Conservation (phyloP, 2,888 invertebrate species). For the Chrysotoxum bicinctum region DNA sequence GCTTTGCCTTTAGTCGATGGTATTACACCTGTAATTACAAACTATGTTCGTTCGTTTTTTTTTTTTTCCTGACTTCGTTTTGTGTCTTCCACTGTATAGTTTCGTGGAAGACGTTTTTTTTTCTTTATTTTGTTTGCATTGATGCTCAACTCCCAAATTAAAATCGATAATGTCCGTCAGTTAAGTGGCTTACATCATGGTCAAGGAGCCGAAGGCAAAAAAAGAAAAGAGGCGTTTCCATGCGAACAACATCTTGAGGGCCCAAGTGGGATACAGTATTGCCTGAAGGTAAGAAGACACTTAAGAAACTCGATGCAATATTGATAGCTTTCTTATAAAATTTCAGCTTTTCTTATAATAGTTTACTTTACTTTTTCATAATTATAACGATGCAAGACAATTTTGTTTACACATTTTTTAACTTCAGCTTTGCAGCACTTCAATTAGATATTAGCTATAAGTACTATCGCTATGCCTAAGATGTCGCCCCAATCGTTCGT, state of each 20-base stretch:
- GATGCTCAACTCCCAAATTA: conserved; percentile 61
- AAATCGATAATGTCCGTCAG: conserved; percentile 69
- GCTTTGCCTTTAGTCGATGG: conserved; percentile 7
- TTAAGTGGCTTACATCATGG: conserved; percentile 65
- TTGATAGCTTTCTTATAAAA: too few species aligned
- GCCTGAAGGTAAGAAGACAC: background rate
- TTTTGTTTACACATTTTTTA: too few species aligned
- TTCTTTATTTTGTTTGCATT: conserved; percentile 27
- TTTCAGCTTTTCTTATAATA: too few species aligned
- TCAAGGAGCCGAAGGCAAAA: conserved; percentile 21
- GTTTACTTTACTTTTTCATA: too few species aligned
- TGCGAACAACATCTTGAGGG: conserved; percentile 4
- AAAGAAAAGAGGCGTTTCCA: conserved; percentile 19
- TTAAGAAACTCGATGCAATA: background rate
- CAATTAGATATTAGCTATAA: too few species aligned
- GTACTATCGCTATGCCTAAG: too few species aligned
- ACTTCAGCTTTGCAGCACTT: too few species aligned
- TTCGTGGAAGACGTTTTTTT: conserved; percentile 20
- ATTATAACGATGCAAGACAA: too few species aligned
- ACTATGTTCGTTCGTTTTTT: conserved; percentile 24
- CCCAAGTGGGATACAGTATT: conserved; percentile 11
- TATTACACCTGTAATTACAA: conserved; percentile 55
- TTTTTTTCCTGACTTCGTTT: background rate
- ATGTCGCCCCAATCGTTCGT: too few species aligned
- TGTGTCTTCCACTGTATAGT: conserved; percentile 21